A percentile compares a stretch with the other conserved stretches of the same genome.
These are phyloP conservation scores for Carlito syrichta DNA, from an alignment of 2,113 vertebrate species.

Conservation along the genomic window DNA sequence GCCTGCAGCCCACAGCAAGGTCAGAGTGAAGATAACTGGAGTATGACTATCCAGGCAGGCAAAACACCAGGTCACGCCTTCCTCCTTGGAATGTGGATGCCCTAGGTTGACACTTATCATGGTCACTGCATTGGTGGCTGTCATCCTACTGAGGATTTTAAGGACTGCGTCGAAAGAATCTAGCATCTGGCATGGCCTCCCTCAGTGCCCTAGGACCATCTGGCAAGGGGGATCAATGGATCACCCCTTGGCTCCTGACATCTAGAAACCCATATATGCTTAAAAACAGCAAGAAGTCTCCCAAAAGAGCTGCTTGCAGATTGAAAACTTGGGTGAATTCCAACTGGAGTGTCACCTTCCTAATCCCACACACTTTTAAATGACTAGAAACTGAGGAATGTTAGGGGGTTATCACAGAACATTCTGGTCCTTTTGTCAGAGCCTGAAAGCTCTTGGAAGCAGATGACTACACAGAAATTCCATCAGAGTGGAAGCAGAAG, in stretches of 20 bases:
- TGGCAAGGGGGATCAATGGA: not conserved
- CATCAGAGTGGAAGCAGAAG: not conserved
- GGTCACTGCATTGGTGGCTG: not conserved
- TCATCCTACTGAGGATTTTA: conserved; percentile 23
- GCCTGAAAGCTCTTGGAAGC: conserved; percentile 9
- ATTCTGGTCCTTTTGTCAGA: not conserved
- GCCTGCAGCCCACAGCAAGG: conserved; percentile 26
- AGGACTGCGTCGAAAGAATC: not conserved
- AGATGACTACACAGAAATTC: not conserved
- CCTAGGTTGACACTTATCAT: not conserved
- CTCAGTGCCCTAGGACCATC: not conserved
- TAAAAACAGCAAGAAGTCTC: not conserved
- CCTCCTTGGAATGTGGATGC: not conserved
- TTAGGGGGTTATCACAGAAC: not conserved
- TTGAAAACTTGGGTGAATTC: not conserved
- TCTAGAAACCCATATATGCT: not conserved
- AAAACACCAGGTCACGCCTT: not conserved
- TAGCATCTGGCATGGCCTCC: not conserved
- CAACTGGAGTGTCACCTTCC: not conserved
- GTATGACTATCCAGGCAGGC: not conserved
- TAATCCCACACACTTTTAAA: not conserved
- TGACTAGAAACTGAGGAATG: not conserved
- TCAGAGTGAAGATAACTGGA: too few species aligned
- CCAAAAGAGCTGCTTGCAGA: not conserved
- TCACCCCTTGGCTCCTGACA: not conserved